Evolutionary conservation across 2,888 invertebrate species (phyloP), one percentile per base, ranked within the genome.

Genomic region (Polymixis flavicincta): DNA sequence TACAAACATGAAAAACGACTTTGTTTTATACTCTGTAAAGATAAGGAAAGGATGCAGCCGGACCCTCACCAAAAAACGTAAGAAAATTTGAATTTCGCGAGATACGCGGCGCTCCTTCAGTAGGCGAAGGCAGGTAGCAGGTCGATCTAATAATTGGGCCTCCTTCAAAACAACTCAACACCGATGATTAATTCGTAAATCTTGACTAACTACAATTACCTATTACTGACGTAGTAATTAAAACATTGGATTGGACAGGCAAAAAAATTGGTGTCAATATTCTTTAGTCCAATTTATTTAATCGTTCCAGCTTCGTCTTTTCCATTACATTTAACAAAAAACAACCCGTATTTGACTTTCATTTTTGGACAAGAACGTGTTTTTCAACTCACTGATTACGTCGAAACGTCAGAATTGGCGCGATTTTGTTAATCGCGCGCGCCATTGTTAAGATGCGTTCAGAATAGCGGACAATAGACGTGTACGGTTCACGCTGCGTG

Each of bases 361-460:
- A 78, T 73, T 78, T 73, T 78, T 19, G 14, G 63, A 50, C 37
- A 74, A 74, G 85, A 79, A 80, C 54, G 50, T 77, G 64, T 83
- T 87, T 87, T 87, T 88, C 81, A 81, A 80, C 71, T 86, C 80
- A 88, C 76, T 87, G 88, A 86, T 85, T 74, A 83, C 85, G 82
- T 82, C 71, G 78, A 86, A 87, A 85, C 77, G 85, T 88, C 78
- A 85, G 78, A 86, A 85, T 90, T 91, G 87, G 91, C 90, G 90
- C 89, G 89, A 84, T 89, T 89, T 90, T 89, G 88, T 91, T 82
- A 80, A 81, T 73, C 82, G 78, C 76, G 65, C 83, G 78, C 87
- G 87, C 87, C 87, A 82, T n/a, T 89, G 78, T 85, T 88, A 61
- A 82, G 87, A 83, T 85, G 81, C 87, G 86, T 90, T 90, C 84